Conservation (phyloP, 2,113 vertebrate genomes). For the Halcyon malimbica region DNA sequence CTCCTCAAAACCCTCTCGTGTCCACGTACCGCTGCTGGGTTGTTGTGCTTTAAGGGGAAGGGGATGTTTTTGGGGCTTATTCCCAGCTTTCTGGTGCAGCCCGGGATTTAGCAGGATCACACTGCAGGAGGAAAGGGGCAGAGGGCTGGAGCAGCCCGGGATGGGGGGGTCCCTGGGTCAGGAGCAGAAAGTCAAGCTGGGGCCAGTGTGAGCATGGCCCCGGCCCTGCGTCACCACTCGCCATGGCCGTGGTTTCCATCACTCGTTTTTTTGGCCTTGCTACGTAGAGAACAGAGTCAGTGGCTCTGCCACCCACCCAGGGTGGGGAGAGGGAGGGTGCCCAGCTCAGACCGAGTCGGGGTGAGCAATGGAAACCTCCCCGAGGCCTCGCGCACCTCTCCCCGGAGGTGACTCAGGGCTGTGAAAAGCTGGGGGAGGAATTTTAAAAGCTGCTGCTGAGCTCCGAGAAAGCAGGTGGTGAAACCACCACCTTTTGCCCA, state of each 20-base stretch:
- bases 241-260: background rate
- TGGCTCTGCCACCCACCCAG: background rate
- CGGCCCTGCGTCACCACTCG: rapidly evolving
- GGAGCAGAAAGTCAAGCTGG: background rate
- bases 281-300: background rate
- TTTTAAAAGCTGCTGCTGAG: background rate
- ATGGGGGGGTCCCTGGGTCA: background rate
- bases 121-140: background rate
- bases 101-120: background rate
- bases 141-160: background rate
- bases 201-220: background rate
- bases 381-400: rapidly evolving
- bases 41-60: background rate
- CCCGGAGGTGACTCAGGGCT: background rate
- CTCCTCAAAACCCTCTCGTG: background rate
- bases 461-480: background rate
- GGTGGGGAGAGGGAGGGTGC: background rate
- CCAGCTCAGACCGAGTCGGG: background rate
- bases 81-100: rapidly evolving
- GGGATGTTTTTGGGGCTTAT: background rate
- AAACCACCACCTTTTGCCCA: background rate
- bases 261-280: background rate
- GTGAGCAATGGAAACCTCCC: background rate
- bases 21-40: background rate
- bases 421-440: background rate